Evolutionary conservation across 2,888 invertebrate species (phyloP).

Genomic region (Seladonia tumulorum): DNA sequence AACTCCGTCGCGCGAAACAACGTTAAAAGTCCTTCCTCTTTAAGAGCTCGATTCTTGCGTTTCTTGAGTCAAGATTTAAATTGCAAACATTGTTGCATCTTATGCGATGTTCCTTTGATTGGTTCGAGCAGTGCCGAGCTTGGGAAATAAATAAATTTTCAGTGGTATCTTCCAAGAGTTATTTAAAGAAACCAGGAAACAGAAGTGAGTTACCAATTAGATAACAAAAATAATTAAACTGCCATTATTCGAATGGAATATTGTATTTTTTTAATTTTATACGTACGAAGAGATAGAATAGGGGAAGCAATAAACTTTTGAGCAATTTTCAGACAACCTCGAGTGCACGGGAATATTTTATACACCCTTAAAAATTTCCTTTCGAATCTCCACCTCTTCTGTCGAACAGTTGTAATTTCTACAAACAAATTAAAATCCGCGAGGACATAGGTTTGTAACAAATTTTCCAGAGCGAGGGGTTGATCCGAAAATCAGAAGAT

Average conservation of each 20-base stretch:
- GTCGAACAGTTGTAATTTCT: background rate
- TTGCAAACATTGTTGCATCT: too few species aligned
- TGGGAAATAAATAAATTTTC: background rate
- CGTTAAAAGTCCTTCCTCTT: slow-evolving; percentile 44
- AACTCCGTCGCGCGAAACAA: slow-evolving; percentile 9
- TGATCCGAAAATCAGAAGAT: background rate
- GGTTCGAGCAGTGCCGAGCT: background rate
- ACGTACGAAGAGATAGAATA: background rate
- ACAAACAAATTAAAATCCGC: background rate
- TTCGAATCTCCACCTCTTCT: too few species aligned
- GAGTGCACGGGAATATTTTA: background rate
- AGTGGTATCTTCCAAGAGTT: background rate
- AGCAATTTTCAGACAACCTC: background rate
- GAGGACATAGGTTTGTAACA: background rate
- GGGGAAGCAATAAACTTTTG: background rate
- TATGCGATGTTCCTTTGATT: background rate
- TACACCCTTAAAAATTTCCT: background rate
- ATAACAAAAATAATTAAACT: background rate
- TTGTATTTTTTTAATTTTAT: background rate
- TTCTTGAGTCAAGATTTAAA: too few species aligned
- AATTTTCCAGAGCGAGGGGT: background rate
- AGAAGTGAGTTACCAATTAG: background rate
- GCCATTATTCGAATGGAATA: background rate
- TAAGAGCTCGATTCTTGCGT: slow-evolving; percentile 16
- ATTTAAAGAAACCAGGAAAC: background rate